Evolutionary conservation across 2,888 invertebrate species (phyloP).

Genomic region (Phortica magna): DNA sequence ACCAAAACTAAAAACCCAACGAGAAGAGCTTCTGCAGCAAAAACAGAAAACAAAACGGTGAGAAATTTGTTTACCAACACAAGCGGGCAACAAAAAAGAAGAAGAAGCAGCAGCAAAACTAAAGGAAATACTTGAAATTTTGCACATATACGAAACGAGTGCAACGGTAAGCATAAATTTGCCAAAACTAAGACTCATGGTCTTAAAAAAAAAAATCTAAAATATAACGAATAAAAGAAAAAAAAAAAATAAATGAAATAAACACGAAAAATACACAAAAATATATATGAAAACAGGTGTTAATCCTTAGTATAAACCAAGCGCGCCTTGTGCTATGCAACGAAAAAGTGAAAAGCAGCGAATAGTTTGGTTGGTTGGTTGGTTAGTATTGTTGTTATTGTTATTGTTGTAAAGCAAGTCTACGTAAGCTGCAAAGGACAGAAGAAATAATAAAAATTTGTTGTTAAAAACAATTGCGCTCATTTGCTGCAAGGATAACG

Average conservation of each 20-base stretch:
- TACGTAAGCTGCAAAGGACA: neutral
- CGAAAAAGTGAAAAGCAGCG: constrained; percentile 22
- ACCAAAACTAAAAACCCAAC: too few relatives aligned
- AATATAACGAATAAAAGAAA: constrained; percentile 5
- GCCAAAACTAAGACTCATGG: constrained; percentile 5
- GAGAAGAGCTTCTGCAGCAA: too few relatives aligned
- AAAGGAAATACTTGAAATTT: too few relatives aligned
- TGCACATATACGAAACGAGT: too few relatives aligned
- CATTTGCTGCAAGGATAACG: constrained; percentile 54
- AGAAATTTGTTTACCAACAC: neutral
- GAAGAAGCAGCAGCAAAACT: too few relatives aligned
- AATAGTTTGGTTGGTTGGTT: constrained; percentile 51
- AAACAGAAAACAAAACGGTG: neutral
- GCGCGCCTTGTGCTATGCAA: constrained; percentile 48
- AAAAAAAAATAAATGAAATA: neutral
- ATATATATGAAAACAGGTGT: constrained; percentile 64
- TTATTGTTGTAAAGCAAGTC: constrained; percentile 1
- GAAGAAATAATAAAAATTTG: constrained; percentile 59
- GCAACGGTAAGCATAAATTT: constrained; percentile 8
- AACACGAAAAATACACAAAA: neutral
- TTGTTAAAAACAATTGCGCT: constrained; percentile 63
- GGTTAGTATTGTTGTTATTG: neutral
- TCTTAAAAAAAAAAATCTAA: constrained; percentile 21
- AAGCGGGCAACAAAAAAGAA: neutral
- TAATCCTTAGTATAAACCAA: constrained; percentile 53